Base-by-base conservation (phyloP, 1,140 invertebrate species). In the Lepidurus couesii region DNA sequence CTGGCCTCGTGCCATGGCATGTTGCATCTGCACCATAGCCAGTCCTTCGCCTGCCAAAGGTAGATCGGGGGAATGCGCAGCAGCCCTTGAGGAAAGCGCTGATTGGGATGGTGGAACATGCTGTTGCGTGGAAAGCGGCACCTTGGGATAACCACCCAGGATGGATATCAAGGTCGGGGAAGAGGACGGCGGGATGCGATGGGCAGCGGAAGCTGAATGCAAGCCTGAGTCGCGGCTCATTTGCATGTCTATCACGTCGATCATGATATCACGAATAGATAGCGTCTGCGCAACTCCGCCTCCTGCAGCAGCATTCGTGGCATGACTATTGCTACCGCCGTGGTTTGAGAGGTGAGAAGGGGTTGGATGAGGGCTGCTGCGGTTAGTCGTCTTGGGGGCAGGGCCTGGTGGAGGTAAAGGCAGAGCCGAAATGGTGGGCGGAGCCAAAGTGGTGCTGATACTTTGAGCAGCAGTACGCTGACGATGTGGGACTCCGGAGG, bases 211-310 rank as follows among this genome's bases (percentile, higher is more conserved):
- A 75, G 53, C 44, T 24, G 42, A 7, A 53, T 77, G 76, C 53
- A 45, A 74, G 44, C 73, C 74, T 65, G 53, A 65, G 10, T 73
- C 24, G 44, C 74, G 79, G 16, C 45, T 89, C 1, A 93, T 83
- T 77, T 90, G 90, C 84, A 89, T 89, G 81, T 93, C 92, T 76
- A 93, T 93, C 53, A 92, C 90, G 80, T 90, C 90, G 53, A 90
- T 84, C 85, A 93, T 90, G 24, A 93, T 86, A 84, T 93, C 92
- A 79, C 91, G 89, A 7, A 93, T 91, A 5, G 91, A 92, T 6
- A 92, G 83, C 1, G 87, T 75, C 80, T 82, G 79, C 77, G 82
- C 34, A 34, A 34, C 34, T 34, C 81, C 13, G 79, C 21, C 47
- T 34, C 34, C 34, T 34, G 77, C 10, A 75, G 73, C 34, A 65